phyloP scores from a whole-genome alignment of 1,140 invertebrate species.

The Lasioglossum baleicum region DNA sequence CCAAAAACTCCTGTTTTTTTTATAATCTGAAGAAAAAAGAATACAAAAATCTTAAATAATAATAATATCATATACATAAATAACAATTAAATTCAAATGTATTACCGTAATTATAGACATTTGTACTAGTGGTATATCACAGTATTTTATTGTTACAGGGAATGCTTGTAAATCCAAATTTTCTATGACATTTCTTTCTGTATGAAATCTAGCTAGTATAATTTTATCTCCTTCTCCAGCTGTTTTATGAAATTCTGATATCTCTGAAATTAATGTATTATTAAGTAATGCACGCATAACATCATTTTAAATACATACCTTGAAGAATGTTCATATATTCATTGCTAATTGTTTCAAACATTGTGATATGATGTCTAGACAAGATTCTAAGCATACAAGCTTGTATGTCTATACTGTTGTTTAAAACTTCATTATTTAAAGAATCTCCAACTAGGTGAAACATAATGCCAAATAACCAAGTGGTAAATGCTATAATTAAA shows the following conservation, averaged over 20 bases:
- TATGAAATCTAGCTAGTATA: slow-evolving; percentile 63
- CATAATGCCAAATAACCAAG: slow-evolving; percentile 74
- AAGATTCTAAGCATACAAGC: slow-evolving; percentile 72
- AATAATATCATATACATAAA: too few relatives aligned
- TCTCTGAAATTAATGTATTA: too few relatives aligned
- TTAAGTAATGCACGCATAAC: too few relatives aligned
- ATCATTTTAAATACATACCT: too few relatives aligned
- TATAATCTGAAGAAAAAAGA: too few relatives aligned
- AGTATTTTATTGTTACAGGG: slow-evolving; percentile 59
- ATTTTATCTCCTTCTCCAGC: slow-evolving; percentile 45
- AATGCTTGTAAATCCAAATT: slow-evolving; percentile 68
- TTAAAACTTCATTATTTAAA: slow-evolving; percentile 56
- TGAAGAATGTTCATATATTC: slow-evolving; percentile 70
- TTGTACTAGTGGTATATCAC: slow-evolving; percentile 58
- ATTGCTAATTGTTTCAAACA: slow-evolving; percentile 64
- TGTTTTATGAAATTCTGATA: slow-evolving; percentile 54
- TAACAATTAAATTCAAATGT: too few relatives aligned
- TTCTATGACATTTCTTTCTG: slow-evolving; percentile 61
- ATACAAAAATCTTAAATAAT: too few relatives aligned
- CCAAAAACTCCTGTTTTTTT: slow-evolving; percentile 64
- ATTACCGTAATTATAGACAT: slow-evolving; percentile 69
- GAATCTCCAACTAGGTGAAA: slow-evolving; percentile 68
- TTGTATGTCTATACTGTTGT: slow-evolving; percentile 70
- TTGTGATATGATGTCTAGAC: slow-evolving; percentile 61
- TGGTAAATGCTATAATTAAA: slow-evolving; percentile 68